Evolutionary conservation across 2,888 invertebrate species (phyloP), one percentile per base, ranked within the genome.

Genomic region (Volucella zonaria): DNA sequence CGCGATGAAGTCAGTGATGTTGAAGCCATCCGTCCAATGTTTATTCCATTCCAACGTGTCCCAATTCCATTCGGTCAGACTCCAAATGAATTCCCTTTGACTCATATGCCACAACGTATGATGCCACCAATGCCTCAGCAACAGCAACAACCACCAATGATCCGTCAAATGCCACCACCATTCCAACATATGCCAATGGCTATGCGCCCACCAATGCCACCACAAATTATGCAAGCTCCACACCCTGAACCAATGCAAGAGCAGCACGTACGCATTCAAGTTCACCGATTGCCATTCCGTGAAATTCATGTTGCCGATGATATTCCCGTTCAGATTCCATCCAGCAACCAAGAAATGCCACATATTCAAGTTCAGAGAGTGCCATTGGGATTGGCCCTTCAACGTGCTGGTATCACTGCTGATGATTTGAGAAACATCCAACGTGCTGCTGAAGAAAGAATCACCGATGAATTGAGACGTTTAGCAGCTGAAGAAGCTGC

Each of bases 41-140:
- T 92, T 86, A 90, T 92, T 66, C 92, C 92, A 76, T 89, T 91
- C 87, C 92, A 92, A 88, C 91, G 93, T 85, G 90, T 92, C 38
- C 93, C 92, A 78, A 92, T 93, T 79, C 93, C 93, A 81, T 93
- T 93, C 59, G 89, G 93, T 15, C 92, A 92, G 87, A 93, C 93
- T 54, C 92, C 93, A 88, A 93, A 93, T 49, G 92, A 93, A 88
- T 93, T 93, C 87, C 93, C 93, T 11, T 92, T 94, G 90, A 93
- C 94, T 87, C 92, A 92, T 66, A 91, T 92, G 91, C 92, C 91
- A 42, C 91, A 91, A 87, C 89, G 90, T 3, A 90, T 90, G 66
- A 87, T 87, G 87, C 88, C 90, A 87, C 78, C 86, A 87, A 83
- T 87, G 76, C 87, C 88, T 62, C 88, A 90, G 61, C 90, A 89